Base-by-base conservation (phyloP, 2,888 invertebrate genomes). In the Stenchaetothrips biformis region DNA sequence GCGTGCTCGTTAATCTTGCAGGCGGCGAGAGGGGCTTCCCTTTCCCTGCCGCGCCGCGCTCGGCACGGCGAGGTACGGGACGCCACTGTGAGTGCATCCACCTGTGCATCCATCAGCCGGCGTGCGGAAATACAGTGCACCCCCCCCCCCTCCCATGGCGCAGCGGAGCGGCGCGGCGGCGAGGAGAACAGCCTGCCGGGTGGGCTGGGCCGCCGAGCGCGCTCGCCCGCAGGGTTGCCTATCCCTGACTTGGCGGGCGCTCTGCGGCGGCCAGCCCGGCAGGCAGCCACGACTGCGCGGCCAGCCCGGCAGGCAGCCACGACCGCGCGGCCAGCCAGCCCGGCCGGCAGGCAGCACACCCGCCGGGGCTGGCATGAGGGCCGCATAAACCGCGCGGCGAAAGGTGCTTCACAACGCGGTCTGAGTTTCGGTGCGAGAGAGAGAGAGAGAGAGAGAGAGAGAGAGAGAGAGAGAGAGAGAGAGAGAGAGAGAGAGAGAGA, bases 381-480 rank as follows among this genome's bases (percentile, higher is more conserved):
- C 13, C 53, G 53, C 13, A 53, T 53, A 9, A 9, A 9, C 53
- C 53, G 9, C 53, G 53, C 13, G 53, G 13, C 53, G 13, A 9
- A 9, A 53, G 53, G 53, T 53, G 13, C 53, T 2, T 2, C 13
- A 16, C 53, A 9, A 9, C 53, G 9, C 9, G 53, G 53, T 16
- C 53, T 53, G 62, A 9, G 62, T 18, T 6, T 18, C 7, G 18
- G 62, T 18, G 62, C 13, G 62, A 62, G 62, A 62, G 62, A 62
- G 62, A 62, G 62, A 62, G 62, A 62, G 62, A 62, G 62, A 62
- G 62, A 62, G 62, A 62, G 62, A 62, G 62, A 67, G 67, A 67
- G 67, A 67, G 67, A 67, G 67, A 67, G 67, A 67, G 67, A 67
- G 67, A 67, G 67, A n/a, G n/a, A n/a, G 67, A 67, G 67, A 67